Percentiles rank a stretch among this genome's conserved stretches.
Evolutionary conservation across 2,797 vertebrate genomes (phyloP).

Genomic region (Orestias chungarensis): DNA sequence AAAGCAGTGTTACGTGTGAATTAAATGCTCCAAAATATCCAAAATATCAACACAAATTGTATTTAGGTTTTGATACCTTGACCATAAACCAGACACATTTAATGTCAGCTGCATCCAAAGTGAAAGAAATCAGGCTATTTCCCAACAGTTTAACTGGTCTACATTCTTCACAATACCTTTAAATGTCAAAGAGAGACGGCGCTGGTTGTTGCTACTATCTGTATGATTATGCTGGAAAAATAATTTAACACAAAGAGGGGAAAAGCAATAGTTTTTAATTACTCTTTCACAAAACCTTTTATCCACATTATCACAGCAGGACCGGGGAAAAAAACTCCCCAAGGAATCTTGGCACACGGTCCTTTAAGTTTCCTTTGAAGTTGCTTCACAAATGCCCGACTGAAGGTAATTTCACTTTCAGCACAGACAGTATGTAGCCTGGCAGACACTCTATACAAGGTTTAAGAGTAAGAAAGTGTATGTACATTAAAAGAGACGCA

Average conservation of each 20-base stretch:
- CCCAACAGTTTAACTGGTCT: no score
- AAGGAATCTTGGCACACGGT: not conserved
- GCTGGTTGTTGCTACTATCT: no score
- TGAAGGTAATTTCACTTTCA: not conserved
- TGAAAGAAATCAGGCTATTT: no score
- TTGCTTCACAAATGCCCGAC: not conserved
- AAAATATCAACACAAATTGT: no score
- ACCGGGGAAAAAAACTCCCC: not conserved
- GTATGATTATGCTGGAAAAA: no score
- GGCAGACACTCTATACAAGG: not conserved
- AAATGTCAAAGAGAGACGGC: no score
- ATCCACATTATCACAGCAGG: not conserved
- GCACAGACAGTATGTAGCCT: slow-evolving; percentile 1
- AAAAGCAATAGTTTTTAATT: not conserved
- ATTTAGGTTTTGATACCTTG: no score
- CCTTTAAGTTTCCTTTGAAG: not conserved
- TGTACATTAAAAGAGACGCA: not conserved
- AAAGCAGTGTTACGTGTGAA: not conserved
- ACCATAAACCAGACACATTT: no score
- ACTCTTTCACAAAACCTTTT: not conserved
- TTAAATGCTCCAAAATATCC: not conserved
- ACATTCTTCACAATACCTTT: no score
- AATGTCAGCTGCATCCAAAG: no score
- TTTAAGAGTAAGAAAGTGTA: not conserved
- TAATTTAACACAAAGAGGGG: not conserved